A percentile compares a stretch with the other conserved stretches of the same genome.
phyloP scores from a whole-genome alignment of 2,797 vertebrate species.

The Protosalanx chinensis region DNA sequence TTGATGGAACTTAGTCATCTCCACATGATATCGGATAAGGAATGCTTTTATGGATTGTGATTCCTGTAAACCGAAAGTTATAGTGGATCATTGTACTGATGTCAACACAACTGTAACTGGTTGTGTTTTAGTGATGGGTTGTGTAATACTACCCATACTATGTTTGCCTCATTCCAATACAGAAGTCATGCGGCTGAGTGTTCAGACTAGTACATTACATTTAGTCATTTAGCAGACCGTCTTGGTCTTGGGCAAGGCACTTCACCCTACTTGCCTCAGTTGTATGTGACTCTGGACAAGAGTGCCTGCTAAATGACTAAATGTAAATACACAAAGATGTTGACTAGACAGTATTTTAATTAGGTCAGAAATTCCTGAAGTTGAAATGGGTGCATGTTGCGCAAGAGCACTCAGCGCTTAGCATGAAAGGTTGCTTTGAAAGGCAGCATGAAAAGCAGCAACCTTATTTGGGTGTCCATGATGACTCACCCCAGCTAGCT shows the following conservation, averaged over 20 bases:
- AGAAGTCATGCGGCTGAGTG: too few relatives aligned
- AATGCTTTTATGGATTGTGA: background rate
- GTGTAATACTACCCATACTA: too few relatives aligned
- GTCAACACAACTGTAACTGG: background rate
- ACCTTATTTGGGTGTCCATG: background rate
- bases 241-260: too few relatives aligned
- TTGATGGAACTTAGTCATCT: background rate
- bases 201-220: too few relatives aligned
- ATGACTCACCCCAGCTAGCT: constrained; percentile 6
- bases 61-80: background rate
- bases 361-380: background rate
- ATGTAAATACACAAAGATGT: background rate
- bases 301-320: too few relatives aligned
- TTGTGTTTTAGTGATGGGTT: too few relatives aligned
- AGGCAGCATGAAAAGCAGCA: background rate
- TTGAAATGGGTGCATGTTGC: background rate
- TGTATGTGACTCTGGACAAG: too few relatives aligned
- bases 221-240: too few relatives aligned
- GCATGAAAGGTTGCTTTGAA: background rate
- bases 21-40: too few relatives aligned
- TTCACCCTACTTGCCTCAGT: too few relatives aligned
- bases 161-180: too few relatives aligned
- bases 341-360: background rate
- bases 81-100: background rate
- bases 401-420: background rate